Conservation (phyloP, 2,888 invertebrate genomes). For the Branchipolynoe longqiensis region DNA sequence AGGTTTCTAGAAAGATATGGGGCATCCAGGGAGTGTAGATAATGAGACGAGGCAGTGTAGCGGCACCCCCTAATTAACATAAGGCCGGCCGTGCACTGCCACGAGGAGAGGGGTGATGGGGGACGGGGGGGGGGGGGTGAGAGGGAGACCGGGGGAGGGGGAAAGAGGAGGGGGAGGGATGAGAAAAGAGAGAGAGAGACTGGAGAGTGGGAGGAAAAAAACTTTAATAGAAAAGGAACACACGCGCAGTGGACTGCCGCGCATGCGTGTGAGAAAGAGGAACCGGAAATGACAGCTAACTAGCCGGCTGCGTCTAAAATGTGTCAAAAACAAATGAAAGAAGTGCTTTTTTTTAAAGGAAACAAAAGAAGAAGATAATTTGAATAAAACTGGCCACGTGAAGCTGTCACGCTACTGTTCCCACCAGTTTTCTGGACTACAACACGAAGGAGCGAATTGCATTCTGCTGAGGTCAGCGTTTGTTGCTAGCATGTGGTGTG, state of each 20-base stretch:
- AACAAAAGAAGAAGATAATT: background rate
- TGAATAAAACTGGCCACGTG: constrained; percentile 22
- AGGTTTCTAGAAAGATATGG: constrained; percentile 54
- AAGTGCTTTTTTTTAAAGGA: too few relatives aligned
- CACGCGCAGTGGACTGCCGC: constrained; percentile 37
- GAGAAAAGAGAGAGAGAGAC: too few relatives aligned
- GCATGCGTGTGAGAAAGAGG: constrained; percentile 51
- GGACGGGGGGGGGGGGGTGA: background rate
- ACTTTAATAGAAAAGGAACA: constrained; percentile 33
- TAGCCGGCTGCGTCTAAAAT: constrained; percentile 45
- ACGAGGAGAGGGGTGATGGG: background rate
- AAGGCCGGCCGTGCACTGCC: background rate
- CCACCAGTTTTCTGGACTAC: constrained; percentile 37
- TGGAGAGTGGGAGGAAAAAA: background rate
- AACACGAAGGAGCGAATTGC: constrained; percentile 26
- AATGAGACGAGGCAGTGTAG: constrained; percentile 48
- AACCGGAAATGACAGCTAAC: constrained; percentile 48
- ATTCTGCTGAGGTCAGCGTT: constrained; percentile 23
- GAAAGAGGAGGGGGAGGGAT: background rate
- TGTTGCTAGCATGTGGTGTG: background rate
- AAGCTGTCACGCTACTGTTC: constrained; percentile 37
- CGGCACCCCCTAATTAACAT: constrained; percentile 43
- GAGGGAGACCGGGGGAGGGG: background rate
- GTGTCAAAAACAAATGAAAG: constrained; percentile 27
- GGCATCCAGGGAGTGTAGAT: constrained; percentile 46